Base-by-base conservation (phyloP, 2,888 invertebrate genomes). In the Argynnis bischoffii region DNA sequence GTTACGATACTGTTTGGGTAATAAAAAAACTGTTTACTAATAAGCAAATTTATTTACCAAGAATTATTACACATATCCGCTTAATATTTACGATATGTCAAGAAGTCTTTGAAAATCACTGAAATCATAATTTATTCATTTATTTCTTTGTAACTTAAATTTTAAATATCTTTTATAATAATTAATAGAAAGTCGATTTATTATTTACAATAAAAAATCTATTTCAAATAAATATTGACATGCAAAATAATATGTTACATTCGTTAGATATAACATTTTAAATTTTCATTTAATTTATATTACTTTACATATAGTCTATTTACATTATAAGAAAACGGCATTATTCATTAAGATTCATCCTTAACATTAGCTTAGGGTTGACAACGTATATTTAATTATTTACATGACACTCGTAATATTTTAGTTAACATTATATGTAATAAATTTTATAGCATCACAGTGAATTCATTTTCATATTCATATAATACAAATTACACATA, bases 371-470 rank as follows among this genome's bases (percentile, higher is more conserved):
- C 75, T 77, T 75, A 78, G 69, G 68, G 69, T 69, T 63, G 72
- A 77, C 72, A 77, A 78, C 70, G 68, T 72, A 78, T 65, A 63
- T 57, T 72, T 63, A 50, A 66, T 69, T 74, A 75, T 77, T 53
- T 77, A 76, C 75, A 75, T 3, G 64, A 60, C 72, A 68, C 65
- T 71, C 63, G 69, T 69, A 69, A 66, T 70, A 72, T 76, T 72
- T 73, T 76, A 77, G 72, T 79, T 77, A 80, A 78, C 78, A 78
- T 78, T 83, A 81, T 74, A 79, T 75, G 77, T 81, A 78, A 80
- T 80, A 83, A 81, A 79, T 83, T 85, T 86, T 76, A 85, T 89
- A 91, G 88, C 90, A 92, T 92, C 92, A 92, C 92, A 92, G 92
- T 90, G 88, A 87, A 88, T 90, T 89, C 83, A 83, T 85, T 75